Base-by-base conservation (phyloP, 2,113 vertebrate genomes). In the Stigmatopora nigra region DNA sequence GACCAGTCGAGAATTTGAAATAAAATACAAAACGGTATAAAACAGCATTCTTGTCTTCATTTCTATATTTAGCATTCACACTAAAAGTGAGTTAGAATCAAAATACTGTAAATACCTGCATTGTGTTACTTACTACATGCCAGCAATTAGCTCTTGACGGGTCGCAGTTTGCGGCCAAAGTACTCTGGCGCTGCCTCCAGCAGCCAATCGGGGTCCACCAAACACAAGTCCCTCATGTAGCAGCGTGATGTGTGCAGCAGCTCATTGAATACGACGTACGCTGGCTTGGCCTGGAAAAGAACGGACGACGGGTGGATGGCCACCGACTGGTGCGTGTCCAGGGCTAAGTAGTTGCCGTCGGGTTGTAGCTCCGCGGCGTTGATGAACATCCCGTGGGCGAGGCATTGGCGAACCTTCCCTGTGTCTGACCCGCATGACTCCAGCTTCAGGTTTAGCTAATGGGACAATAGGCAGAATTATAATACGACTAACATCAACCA, bases 221-320 rank as follows among this genome's bases (percentile, higher is more conserved):
- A 74, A 1, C 96, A 96, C 56, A 98, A 90, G 78, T 94, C 95
- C 7, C 94, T 90, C 94, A 98, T 96, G 90, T 98, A 99, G 90
- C 96, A 93, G 78, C 89, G 92, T 49, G 87, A 96, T 63, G 97
- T 99, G 86, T 91, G 90, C 11, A 98, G 90, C 71, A 98, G 90
- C 82, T 91, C 93, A 0, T 92, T 96, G 90, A 92, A 98, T 0
- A 94, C 80, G 13, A 99, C 90, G 0, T 93, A 98, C 9, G 93
- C 91, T 0, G 97, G 97, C 80, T 92, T 92, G 83, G 86, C 90
- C 83, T 93, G 94, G 90, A 98, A 98, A 22, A 99, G 94, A 71
- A 94, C 92, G 0, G 97, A 98, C 0, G 95, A 98, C 0, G 96
- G 95, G 77, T 99, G 97, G 87, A 99, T 94, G 84, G 93, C 85